A percentile compares a stretch with the other conserved stretches of the same genome.
Conservation (phyloP, 2,888 invertebrate genomes). For the Heliconius ethilla region DNA sequence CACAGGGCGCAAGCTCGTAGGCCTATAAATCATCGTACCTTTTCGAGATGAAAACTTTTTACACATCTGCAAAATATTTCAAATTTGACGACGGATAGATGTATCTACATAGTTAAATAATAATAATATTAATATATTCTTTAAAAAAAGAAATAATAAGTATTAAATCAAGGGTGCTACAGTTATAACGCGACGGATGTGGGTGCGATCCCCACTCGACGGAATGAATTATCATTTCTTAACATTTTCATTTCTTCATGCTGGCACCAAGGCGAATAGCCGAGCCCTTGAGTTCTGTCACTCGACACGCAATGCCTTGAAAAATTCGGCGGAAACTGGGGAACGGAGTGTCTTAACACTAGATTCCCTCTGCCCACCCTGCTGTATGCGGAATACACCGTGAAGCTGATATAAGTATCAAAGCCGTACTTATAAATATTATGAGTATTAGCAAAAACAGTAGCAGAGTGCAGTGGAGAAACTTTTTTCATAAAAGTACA, state of each 20-base stretch:
- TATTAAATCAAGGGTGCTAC: background rate
- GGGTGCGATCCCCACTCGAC: too few relatives aligned
- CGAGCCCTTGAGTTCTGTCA: too few relatives aligned
- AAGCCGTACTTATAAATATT: slow-evolving; percentile 47
- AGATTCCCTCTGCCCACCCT: too few relatives aligned
- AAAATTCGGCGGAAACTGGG: too few relatives aligned
- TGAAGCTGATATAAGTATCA: background rate
- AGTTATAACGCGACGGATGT: too few relatives aligned
- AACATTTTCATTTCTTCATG: too few relatives aligned
- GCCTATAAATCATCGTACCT: slow-evolving; percentile 44
- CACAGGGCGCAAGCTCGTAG: slow-evolving; percentile 32
- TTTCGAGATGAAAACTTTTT: slow-evolving; percentile 41
- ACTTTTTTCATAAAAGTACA: slow-evolving; percentile 80
- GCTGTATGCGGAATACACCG: too few relatives aligned
- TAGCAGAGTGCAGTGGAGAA: slow-evolving; percentile 68
- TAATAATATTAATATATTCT: background rate
- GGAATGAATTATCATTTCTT: too few relatives aligned
- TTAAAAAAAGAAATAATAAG: background rate
- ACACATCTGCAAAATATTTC: slow-evolving; percentile 40
- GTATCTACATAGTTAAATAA: background rate
- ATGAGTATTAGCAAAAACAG: slow-evolving; percentile 58
- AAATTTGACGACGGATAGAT: slow-evolving; percentile 17
- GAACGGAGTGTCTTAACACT: too few relatives aligned
- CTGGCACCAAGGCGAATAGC: too few relatives aligned
- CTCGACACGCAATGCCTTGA: too few relatives aligned